A percentile compares a stretch with the other conserved stretches of the same genome.
phyloP scores from a whole-genome alignment of 1,140 invertebrate genomes.

The Hylaeus anthracinus region DNA sequence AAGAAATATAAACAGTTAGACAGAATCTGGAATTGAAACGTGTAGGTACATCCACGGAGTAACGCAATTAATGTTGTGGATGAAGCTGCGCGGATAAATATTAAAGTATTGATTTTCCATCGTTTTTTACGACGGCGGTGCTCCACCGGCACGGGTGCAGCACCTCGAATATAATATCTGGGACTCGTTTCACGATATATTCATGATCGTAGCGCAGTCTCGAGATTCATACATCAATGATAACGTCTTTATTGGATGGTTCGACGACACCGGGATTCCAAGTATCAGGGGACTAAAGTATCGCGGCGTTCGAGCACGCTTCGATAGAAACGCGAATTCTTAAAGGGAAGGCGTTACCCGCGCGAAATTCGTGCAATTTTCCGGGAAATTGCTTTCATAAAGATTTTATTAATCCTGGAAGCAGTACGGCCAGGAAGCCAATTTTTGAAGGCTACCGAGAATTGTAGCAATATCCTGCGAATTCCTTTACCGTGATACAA shows the following conservation, averaged over 20 bases:
- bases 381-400: neutral
- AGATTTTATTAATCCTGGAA: slow-evolving; percentile 20
- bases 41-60: neutral
- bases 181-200: slow-evolving; percentile 27
- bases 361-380: slow-evolving; percentile 16
- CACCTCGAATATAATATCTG: slow-evolving; percentile 19
- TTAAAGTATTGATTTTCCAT: neutral
- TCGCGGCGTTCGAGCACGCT: slow-evolving; percentile 24
- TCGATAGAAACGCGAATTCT: slow-evolving; percentile 8
- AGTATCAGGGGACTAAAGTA: slow-evolving; percentile 45
- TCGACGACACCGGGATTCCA: slow-evolving; percentile 14
- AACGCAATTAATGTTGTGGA: neutral
- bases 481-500: neutral
- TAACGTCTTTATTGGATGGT: slow-evolving; percentile 32
- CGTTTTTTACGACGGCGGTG: neutral
- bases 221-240: slow-evolving; percentile 38
- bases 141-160: too few relatives aligned
- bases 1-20: too few relatives aligned
- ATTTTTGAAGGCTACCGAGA: too few relatives aligned
- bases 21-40: too few relatives aligned
- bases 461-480: neutral
- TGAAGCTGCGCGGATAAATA: neutral
- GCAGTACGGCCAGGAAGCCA: neutral
- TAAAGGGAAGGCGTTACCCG: too few relatives aligned
- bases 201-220: slow-evolving; percentile 5